phyloP scores from a whole-genome alignment of 2,888 invertebrate species.

The Operophtera brumata region DNA sequence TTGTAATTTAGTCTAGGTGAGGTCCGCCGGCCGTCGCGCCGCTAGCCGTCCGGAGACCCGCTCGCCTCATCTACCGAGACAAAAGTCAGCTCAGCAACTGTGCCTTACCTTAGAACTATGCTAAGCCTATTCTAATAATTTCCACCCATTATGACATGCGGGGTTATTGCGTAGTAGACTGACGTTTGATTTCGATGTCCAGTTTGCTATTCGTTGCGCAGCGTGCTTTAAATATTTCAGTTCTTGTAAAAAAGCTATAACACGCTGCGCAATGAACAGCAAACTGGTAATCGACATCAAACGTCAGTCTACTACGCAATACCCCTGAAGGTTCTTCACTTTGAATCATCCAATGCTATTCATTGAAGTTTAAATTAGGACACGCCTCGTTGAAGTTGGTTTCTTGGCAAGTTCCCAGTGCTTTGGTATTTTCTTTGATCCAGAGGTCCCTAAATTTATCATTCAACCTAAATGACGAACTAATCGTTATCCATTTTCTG shows the following conservation, averaged over 20 bases:
- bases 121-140: slow-evolving; percentile 32
- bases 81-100: slow-evolving; percentile 74
- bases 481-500: neutral
- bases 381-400: neutral
- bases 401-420: neutral
- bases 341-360: neutral
- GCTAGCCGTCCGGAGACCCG: slow-evolving; percentile 71
- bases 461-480: neutral
- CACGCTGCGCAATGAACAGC: no score
- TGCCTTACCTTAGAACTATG: slow-evolving; percentile 33
- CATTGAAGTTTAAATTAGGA: neutral
- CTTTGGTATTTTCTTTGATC: neutral
- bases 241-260: no score
- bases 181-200: no score
- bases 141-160: neutral
- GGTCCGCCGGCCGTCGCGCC: slow-evolving; percentile 74
- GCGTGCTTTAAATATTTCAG: no score
- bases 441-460: no score
- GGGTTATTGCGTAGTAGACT: no score
- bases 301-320: no score
- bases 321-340: neutral
- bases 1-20: slow-evolving; percentile 78
- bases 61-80: slow-evolving; percentile 81
- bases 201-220: no score
- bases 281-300: no score